These are phyloP conservation scores for Scaptomyza polygonia DNA, from an alignment of 2,888 invertebrate species.

Conservation along the genomic window DNA sequence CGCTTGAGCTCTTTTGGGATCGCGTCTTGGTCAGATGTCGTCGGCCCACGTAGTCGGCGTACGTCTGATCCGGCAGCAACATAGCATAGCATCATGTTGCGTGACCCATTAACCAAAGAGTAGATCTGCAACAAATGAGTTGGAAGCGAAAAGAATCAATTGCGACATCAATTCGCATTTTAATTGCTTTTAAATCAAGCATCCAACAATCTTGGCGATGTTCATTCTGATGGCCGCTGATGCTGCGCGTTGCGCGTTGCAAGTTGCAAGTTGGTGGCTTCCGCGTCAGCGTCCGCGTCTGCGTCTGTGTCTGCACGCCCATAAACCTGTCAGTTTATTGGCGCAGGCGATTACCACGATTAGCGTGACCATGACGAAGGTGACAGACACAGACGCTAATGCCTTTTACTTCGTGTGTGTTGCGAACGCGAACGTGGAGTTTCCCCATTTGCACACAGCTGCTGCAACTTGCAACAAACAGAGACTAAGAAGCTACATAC, in stretches of 20 bases:
- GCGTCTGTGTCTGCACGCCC: conserved; percentile 59
- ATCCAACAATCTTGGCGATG: conserved; percentile 25
- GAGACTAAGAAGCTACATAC: neutral
- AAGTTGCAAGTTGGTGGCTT: conserved; percentile 47
- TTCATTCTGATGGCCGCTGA: neutral
- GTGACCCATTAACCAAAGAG: conserved; percentile 58
- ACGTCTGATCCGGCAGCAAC: conserved; percentile 92
- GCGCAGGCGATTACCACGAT: conserved; percentile 75
- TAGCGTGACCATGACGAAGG: conserved; percentile 81
- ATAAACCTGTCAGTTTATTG: conserved; percentile 80
- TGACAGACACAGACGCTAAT: conserved; percentile 80
- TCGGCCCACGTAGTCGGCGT: conserved; percentile 85
- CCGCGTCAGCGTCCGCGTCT: conserved; percentile 34
- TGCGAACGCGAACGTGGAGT: conserved; percentile 3
- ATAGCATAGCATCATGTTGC: conserved; percentile 81
- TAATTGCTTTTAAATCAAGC: conserved; percentile 78
- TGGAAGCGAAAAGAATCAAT: conserved; percentile 63
- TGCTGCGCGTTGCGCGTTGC: conserved; percentile 10
- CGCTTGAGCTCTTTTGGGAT: conserved; percentile 42
- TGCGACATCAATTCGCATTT: conserved; percentile 72
- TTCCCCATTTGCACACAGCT: conserved; percentile 14
- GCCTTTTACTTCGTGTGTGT: conserved; percentile 66
- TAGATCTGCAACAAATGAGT: conserved; percentile 47
- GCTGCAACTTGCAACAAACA: neutral
- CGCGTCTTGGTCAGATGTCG: conserved; percentile 45